These are phyloP conservation scores for Hylia prasina DNA, from an alignment of 2,113 vertebrate species.

Conservation along the genomic window DNA sequence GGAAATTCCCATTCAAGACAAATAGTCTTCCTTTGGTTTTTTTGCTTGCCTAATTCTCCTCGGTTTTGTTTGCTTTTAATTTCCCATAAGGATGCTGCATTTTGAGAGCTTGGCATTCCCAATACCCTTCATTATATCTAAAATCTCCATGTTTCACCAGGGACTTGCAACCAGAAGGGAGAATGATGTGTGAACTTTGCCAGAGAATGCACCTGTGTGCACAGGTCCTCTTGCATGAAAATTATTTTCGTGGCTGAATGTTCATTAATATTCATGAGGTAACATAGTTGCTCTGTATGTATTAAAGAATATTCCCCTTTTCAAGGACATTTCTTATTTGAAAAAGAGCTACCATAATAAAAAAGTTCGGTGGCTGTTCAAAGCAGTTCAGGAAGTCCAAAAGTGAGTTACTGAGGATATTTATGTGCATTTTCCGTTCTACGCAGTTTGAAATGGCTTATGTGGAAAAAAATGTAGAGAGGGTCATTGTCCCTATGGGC, in stretches of 20 bases:
- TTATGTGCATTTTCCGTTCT: not conserved
- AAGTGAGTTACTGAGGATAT: not conserved
- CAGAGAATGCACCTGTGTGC: not conserved
- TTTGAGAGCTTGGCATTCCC: not conserved
- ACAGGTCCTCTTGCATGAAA: not conserved
- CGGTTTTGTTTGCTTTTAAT: constrained; percentile 13
- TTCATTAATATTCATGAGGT: not conserved
- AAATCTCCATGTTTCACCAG: not conserved
- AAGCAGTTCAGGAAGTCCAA: not conserved
- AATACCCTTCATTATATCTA: not conserved
- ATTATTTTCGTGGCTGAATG: not conserved
- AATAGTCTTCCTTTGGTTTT: not conserved
- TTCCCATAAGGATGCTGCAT: not conserved
- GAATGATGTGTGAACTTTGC: not conserved
- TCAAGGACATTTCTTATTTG: not conserved
- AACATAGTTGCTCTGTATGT: not conserved
- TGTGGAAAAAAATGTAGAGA: rapidly evolving
- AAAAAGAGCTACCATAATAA: not conserved
- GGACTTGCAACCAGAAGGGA: not conserved
- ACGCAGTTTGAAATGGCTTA: not conserved
- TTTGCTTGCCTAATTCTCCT: not conserved
- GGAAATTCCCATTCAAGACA: not conserved
- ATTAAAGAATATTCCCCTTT: not conserved
- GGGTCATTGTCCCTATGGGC: not conserved
- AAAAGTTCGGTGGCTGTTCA: not conserved